Base-by-base conservation (phyloP, 2,888 invertebrate genomes). In the Phyllotreta striolata region DNA sequence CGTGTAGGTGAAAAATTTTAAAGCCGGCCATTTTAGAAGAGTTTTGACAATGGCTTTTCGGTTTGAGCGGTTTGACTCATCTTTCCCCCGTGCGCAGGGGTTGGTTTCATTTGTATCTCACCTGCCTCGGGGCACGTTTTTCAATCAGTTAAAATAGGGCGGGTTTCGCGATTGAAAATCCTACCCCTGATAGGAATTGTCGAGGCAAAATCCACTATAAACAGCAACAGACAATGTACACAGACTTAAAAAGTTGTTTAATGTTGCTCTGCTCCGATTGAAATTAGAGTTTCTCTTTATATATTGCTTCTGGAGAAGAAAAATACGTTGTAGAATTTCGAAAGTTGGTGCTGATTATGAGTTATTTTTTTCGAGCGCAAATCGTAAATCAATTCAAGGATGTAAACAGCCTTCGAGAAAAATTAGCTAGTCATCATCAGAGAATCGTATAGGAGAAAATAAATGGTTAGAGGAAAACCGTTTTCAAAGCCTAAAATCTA, bases 41-140 rank as follows among this genome's bases (percentile, higher is more conserved):
- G 57, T 58, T 59, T 65, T 43, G 66, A 75, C 73, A 75, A 75
- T 77, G 74, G 74, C 73, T 72, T 68, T n/a, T 24, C 24, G 24
- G 24, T 24, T 24, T 24, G 24, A 76, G 74, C 73, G 72, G 73
- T 73, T 74, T 72, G 73, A 70, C 72, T 73, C 74, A 72, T 74
- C 74, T 71, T 71, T 67, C 70, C 73, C 67, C 65, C 59, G 54
- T 60, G 57, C 56, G 56, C 38, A 65, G 57, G 69, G 68, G 67
- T 68, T 62, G 57, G 67, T 51, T 58, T 57, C 70, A 66, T 44
- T 54, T 46, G 69, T 71, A 70, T 75, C 75, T 75, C 75, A 76
- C 76, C 76, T 76, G 76, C 73, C 73, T 62, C 58, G 55, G 74
- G 76, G 70, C 67, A 71, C 73, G 72, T 73, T 75, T 76, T 76